Conservation (phyloP, 2,888 invertebrate species). For the Phlogophora meticulosa region DNA sequence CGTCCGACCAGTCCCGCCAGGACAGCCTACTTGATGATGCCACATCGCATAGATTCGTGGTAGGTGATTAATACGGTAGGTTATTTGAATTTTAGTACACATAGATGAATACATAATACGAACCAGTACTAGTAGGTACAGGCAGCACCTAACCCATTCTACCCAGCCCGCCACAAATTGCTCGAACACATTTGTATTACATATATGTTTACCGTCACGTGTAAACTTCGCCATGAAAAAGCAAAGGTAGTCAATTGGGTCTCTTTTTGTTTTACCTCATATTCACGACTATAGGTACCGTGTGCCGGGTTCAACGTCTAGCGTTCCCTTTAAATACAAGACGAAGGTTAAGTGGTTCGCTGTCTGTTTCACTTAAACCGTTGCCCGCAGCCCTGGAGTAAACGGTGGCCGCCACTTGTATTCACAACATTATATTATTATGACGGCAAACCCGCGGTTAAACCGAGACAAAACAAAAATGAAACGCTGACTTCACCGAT, state of each 20-base stretch:
- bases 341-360: conserved; percentile 87
- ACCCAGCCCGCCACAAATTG: conserved; percentile 21
- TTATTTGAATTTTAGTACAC: conserved; percentile 43
- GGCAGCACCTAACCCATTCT: conserved; percentile 4
- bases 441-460: conserved; percentile 74
- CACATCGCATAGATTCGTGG: conserved; percentile 48
- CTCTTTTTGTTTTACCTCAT: conserved; percentile 65
- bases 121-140: conserved; percentile 11
- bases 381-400: conserved; percentile 78
- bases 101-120: neutral
- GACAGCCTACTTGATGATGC: conserved; percentile 45
- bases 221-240: conserved; percentile 50
- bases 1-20: conserved; percentile 45
- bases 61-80: conserved; percentile 52
- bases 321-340: conserved; percentile 84
- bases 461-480: conserved; percentile 76
- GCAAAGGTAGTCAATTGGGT: conserved; percentile 63
- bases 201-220: conserved; percentile 34
- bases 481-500: conserved; percentile 67
- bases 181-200: conserved; percentile 38
- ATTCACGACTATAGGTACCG: conserved; percentile 46
- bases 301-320: conserved; percentile 80
- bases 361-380: conserved; percentile 87
- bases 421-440: conserved; percentile 81
- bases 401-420: conserved; percentile 78